Percentiles rank a stretch among this genome's conserved stretches.
Evolutionary conservation across 1,140 invertebrate species (phyloP).

Genomic region (Sinella curviseta): DNA sequence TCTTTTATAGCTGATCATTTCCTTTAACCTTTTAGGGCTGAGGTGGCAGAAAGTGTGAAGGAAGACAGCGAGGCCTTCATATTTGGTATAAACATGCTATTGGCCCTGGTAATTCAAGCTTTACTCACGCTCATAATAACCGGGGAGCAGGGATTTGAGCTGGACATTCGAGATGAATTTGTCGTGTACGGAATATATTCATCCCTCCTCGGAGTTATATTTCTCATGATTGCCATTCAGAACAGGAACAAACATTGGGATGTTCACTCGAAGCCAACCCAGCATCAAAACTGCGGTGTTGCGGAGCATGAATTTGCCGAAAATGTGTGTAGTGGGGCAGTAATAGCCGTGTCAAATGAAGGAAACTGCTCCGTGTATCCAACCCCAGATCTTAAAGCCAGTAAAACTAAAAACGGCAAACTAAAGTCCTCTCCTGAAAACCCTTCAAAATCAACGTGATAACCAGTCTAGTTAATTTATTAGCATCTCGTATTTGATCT

Average conservation of each 20-base stretch:
- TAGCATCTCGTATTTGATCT: too few relatives aligned
- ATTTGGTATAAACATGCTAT: constrained; percentile 85
- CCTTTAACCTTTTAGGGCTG: constrained; percentile 62
- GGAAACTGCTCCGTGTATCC: not conserved
- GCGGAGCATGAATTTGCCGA: not conserved
- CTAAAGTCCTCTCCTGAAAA: not conserved
- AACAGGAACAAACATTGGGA: constrained; percentile 33
- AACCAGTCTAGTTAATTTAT: too few relatives aligned
- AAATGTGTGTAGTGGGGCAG: not conserved
- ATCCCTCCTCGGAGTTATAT: constrained; percentile 58
- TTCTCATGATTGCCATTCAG: constrained; percentile 49
- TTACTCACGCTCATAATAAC: constrained; percentile 72
- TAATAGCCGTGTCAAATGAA: not conserved
- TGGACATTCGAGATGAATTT: constrained; percentile 58
- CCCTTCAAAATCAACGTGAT: not conserved
- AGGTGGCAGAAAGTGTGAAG: constrained; percentile 75
- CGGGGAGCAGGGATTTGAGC: constrained; percentile 52
- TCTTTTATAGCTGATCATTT: not conserved
- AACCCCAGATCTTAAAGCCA: not conserved
- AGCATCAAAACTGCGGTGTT: not conserved
- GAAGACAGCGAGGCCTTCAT: constrained; percentile 84
- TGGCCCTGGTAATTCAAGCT: constrained; percentile 75
- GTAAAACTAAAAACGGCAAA: not conserved
- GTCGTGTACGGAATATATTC: constrained; percentile 66
- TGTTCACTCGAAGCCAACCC: not conserved